phyloP scores from a whole-genome alignment of 2,888 invertebrate species.

The Drosophila longiperda region DNA sequence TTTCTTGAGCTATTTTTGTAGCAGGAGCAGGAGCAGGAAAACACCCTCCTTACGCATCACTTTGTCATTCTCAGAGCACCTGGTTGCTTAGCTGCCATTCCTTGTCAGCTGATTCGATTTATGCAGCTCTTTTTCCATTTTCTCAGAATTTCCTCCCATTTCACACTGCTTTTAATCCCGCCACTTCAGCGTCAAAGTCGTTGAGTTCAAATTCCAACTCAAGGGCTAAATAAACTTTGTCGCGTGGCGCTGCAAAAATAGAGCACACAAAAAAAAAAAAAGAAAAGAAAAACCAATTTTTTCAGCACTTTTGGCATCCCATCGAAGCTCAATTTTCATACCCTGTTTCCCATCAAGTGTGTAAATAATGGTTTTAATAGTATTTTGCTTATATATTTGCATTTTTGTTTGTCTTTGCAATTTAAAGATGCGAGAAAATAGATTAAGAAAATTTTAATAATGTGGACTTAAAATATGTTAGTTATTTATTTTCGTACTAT shows the following conservation, averaged over 20 bases:
- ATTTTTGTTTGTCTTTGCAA: too few relatives aligned
- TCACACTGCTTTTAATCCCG: constrained; percentile 48
- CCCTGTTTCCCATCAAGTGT: constrained; percentile 10
- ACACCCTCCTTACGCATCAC: not conserved
- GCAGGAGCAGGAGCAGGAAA: not conserved
- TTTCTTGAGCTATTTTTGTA: constrained; percentile 54
- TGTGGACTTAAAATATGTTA: not conserved
- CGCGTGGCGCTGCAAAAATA: constrained; percentile 32
- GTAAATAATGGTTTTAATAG: not conserved
- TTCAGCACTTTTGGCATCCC: constrained; percentile 14
- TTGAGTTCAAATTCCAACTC: constrained; percentile 68
- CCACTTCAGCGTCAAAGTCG: constrained; percentile 36
- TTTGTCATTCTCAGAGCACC: not conserved
- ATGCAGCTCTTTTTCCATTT: constrained; percentile 41
- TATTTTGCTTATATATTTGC: not conserved
- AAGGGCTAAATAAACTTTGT: constrained; percentile 76
- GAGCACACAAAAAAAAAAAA: not conserved
- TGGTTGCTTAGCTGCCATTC: constrained; percentile 10
- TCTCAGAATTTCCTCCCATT: constrained; percentile 4
- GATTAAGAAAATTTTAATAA: not conserved
- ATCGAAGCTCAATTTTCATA: constrained; percentile 6
- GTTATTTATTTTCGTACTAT: not conserved
- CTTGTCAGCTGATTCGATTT: constrained; percentile 63
- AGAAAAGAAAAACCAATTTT: not conserved
- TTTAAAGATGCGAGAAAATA: not conserved